A percentile compares a stretch with the other conserved stretches of the same genome.
These are phyloP conservation scores for Drosophila lacertosa DNA, from an alignment of 1,140 invertebrate species.

Conservation along the genomic window DNA sequence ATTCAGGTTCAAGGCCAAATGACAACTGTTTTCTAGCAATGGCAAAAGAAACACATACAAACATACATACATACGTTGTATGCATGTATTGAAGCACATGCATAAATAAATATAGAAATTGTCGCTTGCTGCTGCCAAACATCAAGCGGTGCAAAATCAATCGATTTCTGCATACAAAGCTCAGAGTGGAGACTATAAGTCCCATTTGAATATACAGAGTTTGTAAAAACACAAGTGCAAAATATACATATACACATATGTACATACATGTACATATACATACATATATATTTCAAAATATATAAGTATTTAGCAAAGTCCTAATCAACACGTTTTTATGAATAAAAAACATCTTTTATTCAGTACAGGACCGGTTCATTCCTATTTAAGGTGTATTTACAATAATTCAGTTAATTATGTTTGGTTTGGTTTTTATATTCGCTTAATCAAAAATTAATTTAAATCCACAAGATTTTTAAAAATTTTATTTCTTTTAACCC, in stretches of 20 bases:
- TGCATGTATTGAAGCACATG: background rate
- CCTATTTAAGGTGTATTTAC: too few relatives aligned
- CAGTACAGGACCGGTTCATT: too few relatives aligned
- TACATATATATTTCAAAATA: constrained; percentile 17
- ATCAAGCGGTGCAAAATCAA: constrained; percentile 12
- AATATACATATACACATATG: constrained; percentile 51
- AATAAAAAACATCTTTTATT: too few relatives aligned
- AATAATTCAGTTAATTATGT: too few relatives aligned
- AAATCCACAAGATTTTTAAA: too few relatives aligned
- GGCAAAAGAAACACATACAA: constrained; percentile 16
- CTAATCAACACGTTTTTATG: too few relatives aligned
- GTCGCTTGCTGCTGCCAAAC: constrained; percentile 21
- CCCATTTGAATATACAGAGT: background rate
- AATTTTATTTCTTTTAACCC: too few relatives aligned
- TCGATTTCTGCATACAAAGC: constrained; percentile 24
- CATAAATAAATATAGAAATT: constrained; percentile 7
- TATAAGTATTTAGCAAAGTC: too few relatives aligned
- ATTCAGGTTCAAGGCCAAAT: constrained; percentile 77
- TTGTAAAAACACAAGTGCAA: constrained; percentile 3
- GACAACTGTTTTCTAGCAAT: constrained; percentile 61
- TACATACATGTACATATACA: constrained; percentile 13
- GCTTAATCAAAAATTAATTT: too few relatives aligned
- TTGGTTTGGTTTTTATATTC: too few relatives aligned
- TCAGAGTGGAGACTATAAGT: background rate
- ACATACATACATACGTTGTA: constrained; percentile 6